phyloP scores from a whole-genome alignment of 2,888 invertebrate species.

The Agapostemon virescens region DNA sequence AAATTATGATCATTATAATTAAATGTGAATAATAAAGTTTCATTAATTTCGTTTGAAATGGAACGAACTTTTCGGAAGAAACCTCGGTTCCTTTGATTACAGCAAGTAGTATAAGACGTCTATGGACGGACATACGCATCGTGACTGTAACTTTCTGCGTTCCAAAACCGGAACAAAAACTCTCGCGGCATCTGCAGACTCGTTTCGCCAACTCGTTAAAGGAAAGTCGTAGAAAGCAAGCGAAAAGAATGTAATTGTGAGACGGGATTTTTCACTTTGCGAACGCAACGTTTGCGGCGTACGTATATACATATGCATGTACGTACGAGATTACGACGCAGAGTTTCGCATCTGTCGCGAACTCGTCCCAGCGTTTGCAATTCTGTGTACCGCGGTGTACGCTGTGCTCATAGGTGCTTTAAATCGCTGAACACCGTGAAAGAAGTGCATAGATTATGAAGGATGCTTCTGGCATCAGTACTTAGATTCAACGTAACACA shows the following conservation, averaged over 20 bases:
- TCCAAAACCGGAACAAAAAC: neutral
- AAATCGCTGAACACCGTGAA: constrained; percentile 40
- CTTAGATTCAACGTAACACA: constrained; percentile 30
- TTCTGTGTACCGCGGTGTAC: neutral
- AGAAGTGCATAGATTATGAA: constrained; percentile 43
- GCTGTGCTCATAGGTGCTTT: constrained; percentile 26
- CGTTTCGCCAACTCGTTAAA: neutral
- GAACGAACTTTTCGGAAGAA: neutral
- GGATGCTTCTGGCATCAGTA: constrained; percentile 41
- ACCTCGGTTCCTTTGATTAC: neutral
- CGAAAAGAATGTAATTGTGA: neutral
- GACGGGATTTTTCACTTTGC: constrained; percentile 1
- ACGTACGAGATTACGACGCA: neutral
- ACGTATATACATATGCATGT: neutral
- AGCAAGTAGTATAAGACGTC: neutral
- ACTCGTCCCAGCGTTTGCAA: neutral
- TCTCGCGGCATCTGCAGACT: neutral
- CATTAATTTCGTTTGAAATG: too few relatives aligned
- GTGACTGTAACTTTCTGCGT: neutral
- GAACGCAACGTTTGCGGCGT: neutral
- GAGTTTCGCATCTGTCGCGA: constrained; percentile 15
- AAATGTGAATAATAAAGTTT: neutral
- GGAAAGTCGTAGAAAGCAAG: neutral
- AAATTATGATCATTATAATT: too few relatives aligned
- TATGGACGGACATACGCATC: neutral